These are phyloP conservation scores for Nansenia antarctica DNA, from an alignment of 2,113 vertebrate genomes.

Conservation along the genomic window DNA sequence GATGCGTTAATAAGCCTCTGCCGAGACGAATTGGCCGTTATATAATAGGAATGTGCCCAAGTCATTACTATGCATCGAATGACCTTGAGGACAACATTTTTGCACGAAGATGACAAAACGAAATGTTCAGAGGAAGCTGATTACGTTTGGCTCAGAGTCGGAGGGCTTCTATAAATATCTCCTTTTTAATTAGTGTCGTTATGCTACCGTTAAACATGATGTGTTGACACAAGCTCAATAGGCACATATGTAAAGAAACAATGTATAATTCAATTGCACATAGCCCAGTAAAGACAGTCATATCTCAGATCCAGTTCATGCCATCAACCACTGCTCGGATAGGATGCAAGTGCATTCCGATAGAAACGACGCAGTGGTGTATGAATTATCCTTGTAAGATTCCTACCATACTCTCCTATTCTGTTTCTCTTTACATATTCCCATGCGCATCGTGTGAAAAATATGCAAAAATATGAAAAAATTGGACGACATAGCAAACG, in stretches of 20 bases:
- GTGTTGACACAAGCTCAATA: not conserved
- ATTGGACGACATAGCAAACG: not conserved
- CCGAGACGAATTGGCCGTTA: slow-evolving; percentile 30
- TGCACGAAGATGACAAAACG: slow-evolving; percentile 42
- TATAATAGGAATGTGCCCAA: slow-evolving; percentile 41
- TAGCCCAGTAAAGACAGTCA: not conserved
- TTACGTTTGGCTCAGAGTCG: not conserved
- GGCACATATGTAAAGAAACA: not conserved
- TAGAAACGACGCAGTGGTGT: slow-evolving; percentile 70
- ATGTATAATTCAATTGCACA: not conserved
- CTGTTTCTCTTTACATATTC: slow-evolving; percentile 27
- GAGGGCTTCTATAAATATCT: slow-evolving; percentile 13
- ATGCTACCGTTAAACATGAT: not conserved
- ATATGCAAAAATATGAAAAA: slow-evolving; percentile 9
- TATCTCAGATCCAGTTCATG: slow-evolving; percentile 34
- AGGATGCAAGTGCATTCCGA: slow-evolving; percentile 69
- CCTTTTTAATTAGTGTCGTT: slow-evolving; percentile 34
- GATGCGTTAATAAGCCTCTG: not conserved
- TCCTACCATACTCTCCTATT: not conserved
- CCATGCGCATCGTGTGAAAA: slow-evolving; percentile 28
- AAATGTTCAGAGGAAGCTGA: slow-evolving; percentile 20
- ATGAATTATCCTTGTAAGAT: slow-evolving; percentile 17
- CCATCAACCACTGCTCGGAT: slow-evolving; percentile 28
- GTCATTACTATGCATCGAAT: slow-evolving; percentile 49
- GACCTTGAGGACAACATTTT: slow-evolving; percentile 75